Base-by-base conservation (phyloP, 2,113 vertebrate genomes). In the Corythaeola cristata region DNA sequence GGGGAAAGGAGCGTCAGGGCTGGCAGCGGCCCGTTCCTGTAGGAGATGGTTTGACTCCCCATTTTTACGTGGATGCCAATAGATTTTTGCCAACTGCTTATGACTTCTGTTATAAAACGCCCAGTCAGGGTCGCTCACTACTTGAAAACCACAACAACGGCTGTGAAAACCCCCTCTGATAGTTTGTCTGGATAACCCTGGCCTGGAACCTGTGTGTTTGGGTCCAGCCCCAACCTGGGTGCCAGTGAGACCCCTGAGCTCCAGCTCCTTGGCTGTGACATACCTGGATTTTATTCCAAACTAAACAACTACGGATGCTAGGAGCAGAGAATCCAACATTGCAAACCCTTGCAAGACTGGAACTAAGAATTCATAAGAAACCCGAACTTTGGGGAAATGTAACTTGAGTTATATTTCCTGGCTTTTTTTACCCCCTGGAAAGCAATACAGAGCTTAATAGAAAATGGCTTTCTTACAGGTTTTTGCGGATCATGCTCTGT, bases 241-340 rank as follows among this genome's bases (percentile, higher is more conserved):
- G n/a, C 16, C 2, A 2, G n/a, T 0, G 7, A 50, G n/a, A 86
- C 13, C 45, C 4, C 4, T 3, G 3, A 89, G 41, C 62, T 80
- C 49, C 33, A 1, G 3, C 8, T 45, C 9, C 35, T 32, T 45
- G 32, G 30, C 67, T 52, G 44, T 23, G 63, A 49, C 4, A 16
- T 5, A 44, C 12, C 55, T 79, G 24, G 24, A 6, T 49, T 59
- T 73, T 56, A 45, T 49, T 86, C 68, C 84, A 77, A 66, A 69
- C 33, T 39, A 53, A 73, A 50, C 5, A 8, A 30, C 44, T 23
- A 10, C 0, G 2, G 26, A 56, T 76, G 23, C 63, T 23, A 44
- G 18, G 32, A 37, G n/a, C 4, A 5, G 15, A 72, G 39, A 81
- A 22, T 28, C 59, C 37, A 62, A 37, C 28, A 39, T n/a, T 22